Conservation (phyloP, 2,888 invertebrate genomes). For the Laothoe populi region DNA sequence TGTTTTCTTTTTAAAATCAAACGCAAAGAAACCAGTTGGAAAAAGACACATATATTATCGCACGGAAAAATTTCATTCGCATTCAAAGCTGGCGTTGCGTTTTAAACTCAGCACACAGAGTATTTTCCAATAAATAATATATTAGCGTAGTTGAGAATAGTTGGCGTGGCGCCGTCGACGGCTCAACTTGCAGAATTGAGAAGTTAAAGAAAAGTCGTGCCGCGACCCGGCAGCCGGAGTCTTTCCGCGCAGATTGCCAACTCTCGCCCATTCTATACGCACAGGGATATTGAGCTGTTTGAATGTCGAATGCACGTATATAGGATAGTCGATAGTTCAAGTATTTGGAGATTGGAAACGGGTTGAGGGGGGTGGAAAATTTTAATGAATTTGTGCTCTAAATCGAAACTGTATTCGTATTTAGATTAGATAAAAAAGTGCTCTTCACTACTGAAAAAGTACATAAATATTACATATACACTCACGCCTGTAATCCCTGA, state of each 20-base stretch:
- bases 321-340: neutral
- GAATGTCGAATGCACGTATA: neutral
- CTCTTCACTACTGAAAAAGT: no score
- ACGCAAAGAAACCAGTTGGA: no score
- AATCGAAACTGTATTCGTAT: no score
- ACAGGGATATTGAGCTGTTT: neutral
- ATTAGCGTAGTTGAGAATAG: slow-evolving; percentile 52
- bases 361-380: neutral
- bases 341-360: neutral
- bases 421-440: no score
- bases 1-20: no score
- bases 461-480: no score
- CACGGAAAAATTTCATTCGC: slow-evolving; percentile 31
- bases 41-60: no score
- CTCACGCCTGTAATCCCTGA: no score
- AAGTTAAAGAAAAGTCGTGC: slow-evolving; percentile 51
- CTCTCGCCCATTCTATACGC: neutral
- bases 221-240: neutral
- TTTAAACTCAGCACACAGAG: slow-evolving; percentile 40
- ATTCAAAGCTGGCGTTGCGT: slow-evolving; percentile 26
- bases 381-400: no score
- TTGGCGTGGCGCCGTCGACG: slow-evolving; percentile 44
- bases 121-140: slow-evolving; percentile 59
- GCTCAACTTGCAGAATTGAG: slow-evolving; percentile 55
- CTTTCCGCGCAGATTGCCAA: slow-evolving; percentile 14